phyloP scores from a whole-genome alignment of 2,888 invertebrate genomes.

The Tetropium fuscum region DNA sequence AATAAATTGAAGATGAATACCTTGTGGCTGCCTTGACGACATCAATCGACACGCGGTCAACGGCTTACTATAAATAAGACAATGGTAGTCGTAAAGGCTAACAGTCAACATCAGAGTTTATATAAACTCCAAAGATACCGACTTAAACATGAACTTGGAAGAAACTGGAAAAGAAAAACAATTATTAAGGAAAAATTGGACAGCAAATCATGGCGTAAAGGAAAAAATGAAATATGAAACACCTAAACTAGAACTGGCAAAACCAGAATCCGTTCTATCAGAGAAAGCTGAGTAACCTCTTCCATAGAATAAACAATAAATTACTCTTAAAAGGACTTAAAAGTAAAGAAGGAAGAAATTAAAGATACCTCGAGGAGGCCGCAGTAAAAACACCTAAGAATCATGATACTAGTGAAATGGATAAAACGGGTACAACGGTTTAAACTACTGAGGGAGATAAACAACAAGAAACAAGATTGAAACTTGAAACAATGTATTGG shows the following conservation, averaged over 20 bases:
- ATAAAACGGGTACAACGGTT: too few species aligned
- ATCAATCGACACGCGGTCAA: too few species aligned
- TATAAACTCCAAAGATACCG: too few species aligned
- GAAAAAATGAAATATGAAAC: slow-evolving; percentile 9
- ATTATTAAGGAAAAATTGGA: neutral
- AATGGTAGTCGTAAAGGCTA: too few species aligned
- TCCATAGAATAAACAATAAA: slow-evolving; percentile 75
- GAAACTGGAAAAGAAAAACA: neutral
- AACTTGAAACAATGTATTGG: too few species aligned
- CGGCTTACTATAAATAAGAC: too few species aligned
- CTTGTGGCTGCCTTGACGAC: too few species aligned
- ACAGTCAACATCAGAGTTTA: too few species aligned
- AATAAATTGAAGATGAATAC: too few species aligned
- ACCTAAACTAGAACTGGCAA: slow-evolving; percentile 14
- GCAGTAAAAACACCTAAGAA: slow-evolving; percentile 40
- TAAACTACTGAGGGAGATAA: neutral
- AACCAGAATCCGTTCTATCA: slow-evolving; percentile 4
- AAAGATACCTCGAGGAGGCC: slow-evolving; percentile 45
- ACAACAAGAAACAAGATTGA: too few species aligned
- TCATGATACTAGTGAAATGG: too few species aligned
- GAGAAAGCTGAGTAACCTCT: slow-evolving; percentile 62
- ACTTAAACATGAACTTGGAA: too few species aligned
- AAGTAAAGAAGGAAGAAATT: slow-evolving; percentile 61
- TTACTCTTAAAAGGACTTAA: slow-evolving; percentile 66
- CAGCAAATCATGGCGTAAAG: neutral